Percentiles rank a stretch among this genome's conserved stretches.
Evolutionary conservation across 2,888 invertebrate species (phyloP).

Genomic region (Drosophila gaucha): DNA sequence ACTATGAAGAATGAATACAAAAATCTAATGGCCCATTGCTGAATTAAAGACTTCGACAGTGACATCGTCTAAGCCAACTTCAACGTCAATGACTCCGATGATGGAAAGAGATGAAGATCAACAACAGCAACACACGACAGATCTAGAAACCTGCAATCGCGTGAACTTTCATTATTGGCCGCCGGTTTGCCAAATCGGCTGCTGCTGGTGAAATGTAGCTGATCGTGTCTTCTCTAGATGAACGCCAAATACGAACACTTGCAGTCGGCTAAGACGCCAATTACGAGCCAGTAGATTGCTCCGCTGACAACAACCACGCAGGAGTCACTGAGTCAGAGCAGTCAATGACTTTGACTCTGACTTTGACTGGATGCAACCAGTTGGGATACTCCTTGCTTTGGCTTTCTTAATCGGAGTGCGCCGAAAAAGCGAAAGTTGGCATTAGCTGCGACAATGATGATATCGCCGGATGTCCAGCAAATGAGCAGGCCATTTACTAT

Average conservation of each 20-base stretch:
- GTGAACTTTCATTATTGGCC: slow-evolving; percentile 56
- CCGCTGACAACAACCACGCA: slow-evolving; percentile 20
- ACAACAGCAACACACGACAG: slow-evolving; percentile 7
- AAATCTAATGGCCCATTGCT: slow-evolving; percentile 49
- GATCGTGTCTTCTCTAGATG: slow-evolving; percentile 23
- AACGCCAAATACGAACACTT: slow-evolving; percentile 19
- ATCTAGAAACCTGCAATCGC: slow-evolving; percentile 18
- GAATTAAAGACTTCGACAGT: slow-evolving; percentile 25
- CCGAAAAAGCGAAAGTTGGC: slow-evolving; percentile 66
- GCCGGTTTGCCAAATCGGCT: slow-evolving; percentile 32
- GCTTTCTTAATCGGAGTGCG: slow-evolving; percentile 59
- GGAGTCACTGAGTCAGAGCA: slow-evolving; percentile 49
- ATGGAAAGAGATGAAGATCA: neutral
- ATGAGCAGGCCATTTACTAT: slow-evolving; percentile 34
- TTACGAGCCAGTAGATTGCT: slow-evolving; percentile 32
- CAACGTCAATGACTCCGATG: slow-evolving; percentile 7
- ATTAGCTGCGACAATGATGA: slow-evolving; percentile 19
- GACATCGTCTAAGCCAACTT: neutral
- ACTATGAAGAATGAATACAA: slow-evolving; percentile 18
- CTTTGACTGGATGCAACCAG: slow-evolving; percentile 32
- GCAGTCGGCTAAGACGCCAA: slow-evolving; percentile 45
- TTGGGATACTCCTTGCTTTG: slow-evolving; percentile 34
- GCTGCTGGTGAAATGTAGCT: slow-evolving; percentile 40
- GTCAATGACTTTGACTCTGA: slow-evolving; percentile 56
- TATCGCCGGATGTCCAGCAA: slow-evolving; percentile 56